These are phyloP conservation scores for Gryon sp. DNA, from an alignment of 1,140 invertebrate species.

Conservation along the genomic window DNA sequence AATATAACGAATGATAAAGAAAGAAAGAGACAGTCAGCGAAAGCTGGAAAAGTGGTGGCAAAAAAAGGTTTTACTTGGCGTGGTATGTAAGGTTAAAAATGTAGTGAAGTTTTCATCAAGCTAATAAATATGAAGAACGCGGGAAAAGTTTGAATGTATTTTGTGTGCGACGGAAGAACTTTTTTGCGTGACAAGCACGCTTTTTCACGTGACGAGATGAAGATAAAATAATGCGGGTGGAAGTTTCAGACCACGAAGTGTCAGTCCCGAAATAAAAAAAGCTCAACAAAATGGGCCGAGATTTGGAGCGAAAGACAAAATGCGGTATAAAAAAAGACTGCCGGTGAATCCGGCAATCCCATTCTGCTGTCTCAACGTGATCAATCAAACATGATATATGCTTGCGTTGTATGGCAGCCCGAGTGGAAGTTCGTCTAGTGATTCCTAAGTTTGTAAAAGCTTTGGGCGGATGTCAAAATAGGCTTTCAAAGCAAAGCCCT, in stretches of 20 bases:
- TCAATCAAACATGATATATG: constrained; percentile 65
- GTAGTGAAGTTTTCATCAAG: constrained; percentile 57
- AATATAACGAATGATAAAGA: not conserved
- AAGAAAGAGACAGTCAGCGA: constrained; percentile 35
- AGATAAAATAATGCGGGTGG: constrained; percentile 56
- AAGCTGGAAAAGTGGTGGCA: constrained; percentile 48
- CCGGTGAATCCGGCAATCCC: constrained; percentile 44
- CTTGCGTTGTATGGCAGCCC: constrained; percentile 37
- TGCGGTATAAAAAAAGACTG: constrained; percentile 24
- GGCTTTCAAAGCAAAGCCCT: constrained; percentile 49
- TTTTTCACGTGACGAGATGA: constrained; percentile 57
- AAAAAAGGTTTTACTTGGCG: constrained; percentile 52
- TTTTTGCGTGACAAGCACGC: constrained; percentile 40
- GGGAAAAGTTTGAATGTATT: constrained; percentile 61
- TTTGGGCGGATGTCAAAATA: constrained; percentile 56
- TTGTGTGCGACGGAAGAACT: constrained; percentile 41
- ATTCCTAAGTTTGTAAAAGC: constrained; percentile 62
- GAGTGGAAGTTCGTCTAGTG: constrained; percentile 52
- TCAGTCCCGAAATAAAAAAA: constrained; percentile 46
- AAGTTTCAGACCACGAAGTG: constrained; percentile 48
- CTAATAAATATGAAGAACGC: constrained; percentile 64
- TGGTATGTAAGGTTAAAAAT: constrained; percentile 54
- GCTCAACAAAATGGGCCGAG: constrained; percentile 47
- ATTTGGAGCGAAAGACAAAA: constrained; percentile 52
- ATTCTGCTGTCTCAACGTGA: constrained; percentile 46